Evolutionary conservation across 2,113 vertebrate genomes (phyloP).

Genomic region (Poicephalus meyeri): DNA sequence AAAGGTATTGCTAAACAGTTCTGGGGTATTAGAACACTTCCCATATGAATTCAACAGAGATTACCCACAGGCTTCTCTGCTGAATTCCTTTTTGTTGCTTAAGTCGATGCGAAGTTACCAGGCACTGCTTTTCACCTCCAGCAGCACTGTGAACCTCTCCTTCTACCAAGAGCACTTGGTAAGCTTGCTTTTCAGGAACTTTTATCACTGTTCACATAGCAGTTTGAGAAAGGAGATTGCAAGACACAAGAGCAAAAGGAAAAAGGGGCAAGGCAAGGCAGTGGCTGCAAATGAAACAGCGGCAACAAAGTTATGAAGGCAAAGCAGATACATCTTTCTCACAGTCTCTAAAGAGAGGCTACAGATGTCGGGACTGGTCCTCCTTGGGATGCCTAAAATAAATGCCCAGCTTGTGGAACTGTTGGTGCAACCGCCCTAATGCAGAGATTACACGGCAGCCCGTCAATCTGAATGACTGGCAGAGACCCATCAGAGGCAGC

Average conservation of each 20-base stretch:
- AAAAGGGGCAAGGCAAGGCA: neutral
- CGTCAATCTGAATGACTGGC: constrained; percentile 80
- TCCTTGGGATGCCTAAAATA: neutral
- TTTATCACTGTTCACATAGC: neutral
- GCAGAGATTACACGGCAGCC: constrained; percentile 59
- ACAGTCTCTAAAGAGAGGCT: neutral
- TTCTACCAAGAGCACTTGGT: neutral
- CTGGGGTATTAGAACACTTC: neutral
- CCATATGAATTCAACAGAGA: neutral
- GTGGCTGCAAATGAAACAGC: neutral
- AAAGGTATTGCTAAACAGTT: neutral
- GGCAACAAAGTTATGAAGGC: neutral
- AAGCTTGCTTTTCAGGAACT: neutral
- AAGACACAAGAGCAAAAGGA: neutral
- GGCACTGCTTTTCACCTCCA: neutral
- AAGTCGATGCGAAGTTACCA: neutral
- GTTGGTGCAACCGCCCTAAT: neutral
- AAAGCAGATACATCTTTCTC: constrained; percentile 24
- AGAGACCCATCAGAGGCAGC: constrained; percentile 74
- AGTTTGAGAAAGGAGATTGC: neutral
- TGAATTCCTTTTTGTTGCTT: neutral
- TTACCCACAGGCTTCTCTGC: neutral
- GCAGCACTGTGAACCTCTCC: neutral
- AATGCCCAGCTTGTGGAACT: constrained; percentile 2
- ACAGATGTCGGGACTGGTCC: neutral